These are phyloP conservation scores for Drosophila chauvacae DNA, from an alignment of 1,140 invertebrate species.

Conservation along the genomic window DNA sequence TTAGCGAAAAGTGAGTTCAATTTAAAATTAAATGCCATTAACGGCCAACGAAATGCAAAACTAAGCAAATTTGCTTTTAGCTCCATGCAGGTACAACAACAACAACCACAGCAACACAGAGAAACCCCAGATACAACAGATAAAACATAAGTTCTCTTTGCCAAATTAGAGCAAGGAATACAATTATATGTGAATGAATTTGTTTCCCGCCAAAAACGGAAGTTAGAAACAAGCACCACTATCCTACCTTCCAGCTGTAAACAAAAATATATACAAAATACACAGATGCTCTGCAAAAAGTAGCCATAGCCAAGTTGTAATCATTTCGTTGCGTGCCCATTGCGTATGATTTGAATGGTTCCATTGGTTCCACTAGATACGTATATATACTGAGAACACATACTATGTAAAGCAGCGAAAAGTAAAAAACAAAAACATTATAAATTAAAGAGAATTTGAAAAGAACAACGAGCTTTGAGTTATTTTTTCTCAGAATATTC, in stretches of 20 bases:
- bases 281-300: conserved; percentile 28
- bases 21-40: conserved; percentile 48
- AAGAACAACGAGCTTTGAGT: conserved; percentile 1
- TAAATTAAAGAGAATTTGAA: conserved; percentile 58
- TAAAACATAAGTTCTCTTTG: conserved; percentile 18
- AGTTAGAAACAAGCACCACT: conserved; percentile 20
- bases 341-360: conserved; percentile 54
- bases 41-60: conserved; percentile 42
- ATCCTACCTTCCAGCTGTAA: conserved; percentile 37
- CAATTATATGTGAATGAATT: conserved; percentile 41
- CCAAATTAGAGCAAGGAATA: conserved; percentile 14
- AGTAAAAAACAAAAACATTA: conserved; percentile 42
- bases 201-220: conserved; percentile 22
- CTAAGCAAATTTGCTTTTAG: conserved; percentile 48
- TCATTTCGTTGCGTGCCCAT: conserved; percentile 51
- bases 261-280: neutral
- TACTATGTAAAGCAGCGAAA: conserved; percentile 50
- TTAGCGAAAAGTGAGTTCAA: conserved; percentile 50
- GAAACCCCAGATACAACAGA: conserved; percentile 7
- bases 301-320: conserved; percentile 46
- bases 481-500: neutral
- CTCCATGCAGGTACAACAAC: conserved; percentile 36
- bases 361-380: conserved; percentile 53
- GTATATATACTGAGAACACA: conserved; percentile 54
- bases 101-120: neutral